Base-by-base conservation (phyloP, 2,113 vertebrate genomes). In the Cricetomys ansorgei region DNA sequence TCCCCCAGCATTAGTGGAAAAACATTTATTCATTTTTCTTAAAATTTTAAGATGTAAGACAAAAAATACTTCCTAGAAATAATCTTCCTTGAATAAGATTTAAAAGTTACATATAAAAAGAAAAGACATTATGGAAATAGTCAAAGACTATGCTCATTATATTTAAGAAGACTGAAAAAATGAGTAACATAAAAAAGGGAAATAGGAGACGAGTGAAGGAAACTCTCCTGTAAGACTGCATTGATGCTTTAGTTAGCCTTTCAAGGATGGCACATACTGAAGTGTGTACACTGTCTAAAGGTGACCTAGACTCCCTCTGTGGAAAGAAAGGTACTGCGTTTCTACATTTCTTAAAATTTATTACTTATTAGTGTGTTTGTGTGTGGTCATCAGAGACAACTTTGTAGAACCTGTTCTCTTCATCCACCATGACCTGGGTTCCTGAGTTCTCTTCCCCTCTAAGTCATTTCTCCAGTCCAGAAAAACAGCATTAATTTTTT, bases 11-110 rank as follows among this genome's bases (percentile, higher is more conserved):
- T 29, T 62, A 73, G n/a, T 11, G n/a, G 16, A 59, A 57, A 88
- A 88, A 48, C 4, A 31, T 79, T 89, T 37, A 27, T 59, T 70
- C 13, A 50, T 81, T 87, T 31, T 31, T 73, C 5, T 80, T 92
- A 87, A 72, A 72, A 93, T 83, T 92, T 59, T 92, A 94, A 88
- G 27, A 89, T 31, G 70, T 94, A 89, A 95, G 45, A 86, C 45
- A 81, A 31, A 69, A 89, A 94, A 76, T 81, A 1, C 59, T 80
- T 85, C 25, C 25, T 91, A 19, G 87, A 91, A 92, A 57, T 62
- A 89, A 76, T 79, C 17, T 76, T 76, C 80, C n/a, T 64, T 88
- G 37, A 86, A 31, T 80, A 91, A 92, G 57, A 95, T 50, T 84
- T 75, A 88, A 89, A 84, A 92, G 31, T 85, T 43, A 55, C 15